Conservation (phyloP, 2,113 vertebrate species). For the Sciurus niger region DNA sequence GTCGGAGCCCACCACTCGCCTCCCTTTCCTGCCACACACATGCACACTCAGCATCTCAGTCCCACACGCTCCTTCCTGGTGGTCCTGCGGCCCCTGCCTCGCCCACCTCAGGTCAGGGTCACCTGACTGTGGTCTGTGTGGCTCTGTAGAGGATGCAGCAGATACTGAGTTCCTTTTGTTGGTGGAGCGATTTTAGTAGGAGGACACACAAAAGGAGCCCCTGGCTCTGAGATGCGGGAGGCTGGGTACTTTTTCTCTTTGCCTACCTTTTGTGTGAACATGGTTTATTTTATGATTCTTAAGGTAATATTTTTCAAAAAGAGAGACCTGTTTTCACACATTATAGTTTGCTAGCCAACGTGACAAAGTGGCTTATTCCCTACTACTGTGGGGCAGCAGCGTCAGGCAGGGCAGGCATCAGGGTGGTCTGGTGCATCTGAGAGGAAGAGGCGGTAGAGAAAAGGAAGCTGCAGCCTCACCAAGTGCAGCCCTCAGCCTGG, state of each 20-base stretch:
- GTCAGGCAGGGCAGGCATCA: neutral
- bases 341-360: neutral
- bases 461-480: accelerated
- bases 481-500: neutral
- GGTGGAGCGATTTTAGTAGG: too few species aligned
- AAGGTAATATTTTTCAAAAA: neutral
- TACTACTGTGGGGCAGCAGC: neutral
- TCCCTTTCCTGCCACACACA: too few species aligned
- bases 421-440: neutral
- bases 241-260: neutral
- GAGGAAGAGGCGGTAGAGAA: neutral
- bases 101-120: too few species aligned
- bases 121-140: neutral
- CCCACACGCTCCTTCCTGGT: accelerated
- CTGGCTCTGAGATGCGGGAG: neutral
- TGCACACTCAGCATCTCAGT: neutral
- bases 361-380: neutral
- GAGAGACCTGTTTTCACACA: neutral
- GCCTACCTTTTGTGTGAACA: neutral
- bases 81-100: neutral
- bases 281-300: neutral
- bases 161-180: neutral
- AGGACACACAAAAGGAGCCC: too few species aligned
- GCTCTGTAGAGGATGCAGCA: too few species aligned
- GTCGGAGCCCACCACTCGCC: neutral